Conservation (phyloP, 23 tunicate species). For the Pegea sp. region DNA sequence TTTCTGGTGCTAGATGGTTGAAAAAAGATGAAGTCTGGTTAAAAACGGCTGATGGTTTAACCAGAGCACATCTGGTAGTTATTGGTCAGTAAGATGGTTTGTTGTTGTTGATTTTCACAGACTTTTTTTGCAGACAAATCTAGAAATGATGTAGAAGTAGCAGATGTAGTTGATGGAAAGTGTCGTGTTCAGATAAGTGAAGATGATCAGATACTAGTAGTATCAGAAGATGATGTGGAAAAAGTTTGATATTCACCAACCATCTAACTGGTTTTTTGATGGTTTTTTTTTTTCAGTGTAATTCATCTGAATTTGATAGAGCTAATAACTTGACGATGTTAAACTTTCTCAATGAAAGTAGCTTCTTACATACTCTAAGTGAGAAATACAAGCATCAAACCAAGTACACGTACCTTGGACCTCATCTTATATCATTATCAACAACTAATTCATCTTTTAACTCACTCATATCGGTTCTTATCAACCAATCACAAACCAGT, state of each 20-base stretch:
- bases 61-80: constrained; percentile 22
- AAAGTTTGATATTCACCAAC: constrained; percentile 12
- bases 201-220: constrained; percentile 20
- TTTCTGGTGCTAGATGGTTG: no score
- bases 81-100: constrained; percentile 13
- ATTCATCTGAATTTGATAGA: constrained; percentile 52
- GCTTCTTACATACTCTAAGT: constrained; percentile 41
- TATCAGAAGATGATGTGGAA: constrained; percentile 55
- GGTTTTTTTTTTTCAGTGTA: constrained; percentile 27
- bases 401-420: constrained; percentile 46
- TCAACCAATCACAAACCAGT: no score
- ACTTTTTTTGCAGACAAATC: background rate
- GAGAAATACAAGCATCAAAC: constrained; percentile 32
- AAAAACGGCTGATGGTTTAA: constrained; percentile 6
- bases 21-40: constrained; percentile 50
- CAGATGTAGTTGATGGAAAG: constrained; percentile 33
- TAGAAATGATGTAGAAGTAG: constrained; percentile 4
- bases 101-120: background rate
- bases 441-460: no score
- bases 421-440: constrained; percentile 44
- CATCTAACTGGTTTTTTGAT: background rate
- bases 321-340: constrained; percentile 35
- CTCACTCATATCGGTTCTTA: no score
- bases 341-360: constrained; percentile 56
- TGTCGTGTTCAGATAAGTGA: constrained; percentile 11